Evolutionary conservation across 2,797 vertebrate genomes (phyloP).

Genomic region (Sebastes vulpes): DNA sequence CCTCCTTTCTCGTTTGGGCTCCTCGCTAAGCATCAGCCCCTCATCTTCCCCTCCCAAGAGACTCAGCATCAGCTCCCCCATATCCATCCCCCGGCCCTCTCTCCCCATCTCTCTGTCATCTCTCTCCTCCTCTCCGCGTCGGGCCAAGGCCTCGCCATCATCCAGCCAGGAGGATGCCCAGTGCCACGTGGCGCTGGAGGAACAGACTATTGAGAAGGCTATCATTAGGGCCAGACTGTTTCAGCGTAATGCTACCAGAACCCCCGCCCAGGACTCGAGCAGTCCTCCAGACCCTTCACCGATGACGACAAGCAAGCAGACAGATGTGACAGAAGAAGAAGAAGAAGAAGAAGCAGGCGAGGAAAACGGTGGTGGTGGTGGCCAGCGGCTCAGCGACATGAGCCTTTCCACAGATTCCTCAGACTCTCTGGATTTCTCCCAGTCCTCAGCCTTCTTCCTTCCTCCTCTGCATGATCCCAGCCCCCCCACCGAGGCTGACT

Average conservation of each 20-base stretch:
- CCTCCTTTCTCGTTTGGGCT: slow-evolving; percentile 65
- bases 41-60: slow-evolving; percentile 77
- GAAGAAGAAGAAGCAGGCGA: slow-evolving; percentile 36
- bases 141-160: slow-evolving; percentile 47
- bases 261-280: slow-evolving; percentile 21
- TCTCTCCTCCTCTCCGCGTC: slow-evolving; percentile 84
- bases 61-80: slow-evolving; percentile 80
- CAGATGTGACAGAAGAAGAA: not conserved
- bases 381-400: slow-evolving; percentile 92
- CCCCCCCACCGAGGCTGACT: slow-evolving; percentile 77
- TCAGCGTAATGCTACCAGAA: slow-evolving; percentile 18
- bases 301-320: not conserved
- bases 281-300: slow-evolving; percentile 13
- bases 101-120: slow-evolving; percentile 60
- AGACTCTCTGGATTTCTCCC: slow-evolving; percentile 90
- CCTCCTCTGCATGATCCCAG: slow-evolving; percentile 71
- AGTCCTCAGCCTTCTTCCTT: slow-evolving; percentile 75
- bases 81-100: slow-evolving; percentile 85
- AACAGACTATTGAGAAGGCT: slow-evolving; percentile 74
- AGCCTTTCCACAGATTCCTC: slow-evolving; percentile 93
- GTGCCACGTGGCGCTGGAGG: slow-evolving; percentile 75
- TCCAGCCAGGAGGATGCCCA: slow-evolving; percentile 68
- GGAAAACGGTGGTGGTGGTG: slow-evolving; percentile 69
- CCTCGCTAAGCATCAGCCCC: slow-evolving; percentile 68
- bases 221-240: slow-evolving; percentile 51